Percentiles rank a stretch among this genome's conserved stretches.
phyloP scores from a whole-genome alignment of 2,888 invertebrate species.

The Aporophyla nigra region DNA sequence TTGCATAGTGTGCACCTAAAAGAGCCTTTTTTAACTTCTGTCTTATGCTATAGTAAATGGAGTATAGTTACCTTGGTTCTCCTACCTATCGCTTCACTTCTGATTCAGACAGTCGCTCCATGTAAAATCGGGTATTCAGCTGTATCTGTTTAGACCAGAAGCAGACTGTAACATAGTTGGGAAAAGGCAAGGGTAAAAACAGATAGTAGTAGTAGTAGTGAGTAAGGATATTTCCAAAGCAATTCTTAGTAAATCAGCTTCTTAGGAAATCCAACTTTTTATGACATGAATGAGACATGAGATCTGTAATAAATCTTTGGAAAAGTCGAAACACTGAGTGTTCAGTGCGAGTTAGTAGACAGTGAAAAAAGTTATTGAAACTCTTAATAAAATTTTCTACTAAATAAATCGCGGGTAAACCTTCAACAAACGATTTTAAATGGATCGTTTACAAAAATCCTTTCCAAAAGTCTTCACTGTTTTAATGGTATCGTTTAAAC shows the following conservation, averaged over 20 bases:
- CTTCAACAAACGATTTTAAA: slow-evolving; percentile 1
- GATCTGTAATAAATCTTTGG: not conserved
- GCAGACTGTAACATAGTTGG: too few species aligned
- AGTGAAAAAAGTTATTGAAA: not conserved
- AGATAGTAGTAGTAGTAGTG: too few species aligned
- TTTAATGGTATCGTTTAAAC: slow-evolving; percentile 32
- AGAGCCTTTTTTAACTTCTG: too few species aligned
- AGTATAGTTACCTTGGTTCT: too few species aligned
- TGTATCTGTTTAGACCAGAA: too few species aligned
- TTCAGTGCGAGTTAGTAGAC: not conserved
- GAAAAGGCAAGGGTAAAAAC: too few species aligned
- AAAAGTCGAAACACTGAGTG: not conserved
- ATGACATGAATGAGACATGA: not conserved
- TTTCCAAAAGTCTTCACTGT: slow-evolving; percentile 27
- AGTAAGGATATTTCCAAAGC: not conserved
- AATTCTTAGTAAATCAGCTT: not conserved
- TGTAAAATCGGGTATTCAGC: too few species aligned
- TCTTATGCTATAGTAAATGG: too few species aligned
- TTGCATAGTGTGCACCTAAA: too few species aligned
- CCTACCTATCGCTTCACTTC: too few species aligned
- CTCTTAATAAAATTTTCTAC: not conserved
- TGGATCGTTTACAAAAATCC: slow-evolving; percentile 17
- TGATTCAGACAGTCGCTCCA: too few species aligned
- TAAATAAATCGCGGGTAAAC: not conserved
- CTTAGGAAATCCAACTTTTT: not conserved